Evolutionary conservation across 2,113 vertebrate species (phyloP), one percentile per base, ranked within the genome.

Genomic region (Clarias macrocephalus): DNA sequence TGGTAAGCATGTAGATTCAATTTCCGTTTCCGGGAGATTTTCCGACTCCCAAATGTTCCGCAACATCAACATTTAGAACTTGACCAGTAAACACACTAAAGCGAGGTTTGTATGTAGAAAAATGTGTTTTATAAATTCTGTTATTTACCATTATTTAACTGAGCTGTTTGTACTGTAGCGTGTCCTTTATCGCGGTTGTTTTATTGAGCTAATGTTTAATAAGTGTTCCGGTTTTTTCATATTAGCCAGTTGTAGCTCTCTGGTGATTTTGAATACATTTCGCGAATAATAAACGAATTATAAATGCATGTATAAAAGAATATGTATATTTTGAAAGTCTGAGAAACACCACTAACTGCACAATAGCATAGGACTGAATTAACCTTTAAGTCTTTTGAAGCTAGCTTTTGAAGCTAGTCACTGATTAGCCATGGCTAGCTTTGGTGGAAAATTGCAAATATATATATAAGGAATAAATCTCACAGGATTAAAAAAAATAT

Each of bases 41-140:
- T 79, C 4, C 76, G 63, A 52, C 82, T 54, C 66, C 15, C 80
- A 72, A 85, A 88, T 84, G 77, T 90, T 81, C 89, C 89, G 91
- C 90, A 91, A 90, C 80, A 93, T 93, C 93, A 93, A 94, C 93
- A 94, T 91, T 87, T 87, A 89, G 84, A 91, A 63, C 88, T 65
- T 85, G 19, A 88, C 65, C 91, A 57, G 60, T 37, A 59, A 54
- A 63, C 79, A 86, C 52, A 75, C 85, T 19, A n/a, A 83, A 82
- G 62, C 28, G 33, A 88, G 85, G 90, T 59, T 56, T 91, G 94
- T 94, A 91, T 92, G 91, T 18, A 10, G 48, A 79, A 0, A 37
- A 82, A 1, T 13, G 2, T 4, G 7, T 48, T 68, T 82, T 33
- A 33, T 30, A 60, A 59, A 21, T 2, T 6, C 1, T 30, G 60